These are phyloP conservation scores for Sycophila sp. DNA, from an alignment of 1,140 invertebrate species.

Conservation along the genomic window DNA sequence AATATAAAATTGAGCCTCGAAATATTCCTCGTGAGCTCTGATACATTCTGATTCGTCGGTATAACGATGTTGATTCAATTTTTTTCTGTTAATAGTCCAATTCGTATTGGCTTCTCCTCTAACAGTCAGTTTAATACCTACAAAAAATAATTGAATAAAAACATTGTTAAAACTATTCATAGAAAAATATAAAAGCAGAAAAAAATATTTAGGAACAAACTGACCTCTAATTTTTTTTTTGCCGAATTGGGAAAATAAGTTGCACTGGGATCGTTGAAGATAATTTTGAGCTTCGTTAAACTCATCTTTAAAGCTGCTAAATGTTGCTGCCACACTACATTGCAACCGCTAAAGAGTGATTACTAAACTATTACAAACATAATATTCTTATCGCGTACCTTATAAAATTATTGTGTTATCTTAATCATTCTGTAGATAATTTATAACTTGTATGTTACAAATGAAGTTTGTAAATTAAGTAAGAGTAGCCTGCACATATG, in stretches of 20 bases:
- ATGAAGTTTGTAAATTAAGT: too few relatives aligned
- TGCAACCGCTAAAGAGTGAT: neutral
- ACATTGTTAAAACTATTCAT: too few relatives aligned
- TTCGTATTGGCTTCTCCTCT: slow-evolving; percentile 77
- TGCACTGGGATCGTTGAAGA: slow-evolving; percentile 62
- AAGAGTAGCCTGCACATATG: too few relatives aligned
- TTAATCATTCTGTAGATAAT: too few relatives aligned
- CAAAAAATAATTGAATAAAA: too few relatives aligned
- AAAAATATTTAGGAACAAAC: slow-evolving; percentile 27
- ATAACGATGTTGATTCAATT: slow-evolving; percentile 68
- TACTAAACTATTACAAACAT: too few relatives aligned
- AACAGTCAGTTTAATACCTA: slow-evolving; percentile 75
- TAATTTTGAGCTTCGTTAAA: slow-evolving; percentile 60
- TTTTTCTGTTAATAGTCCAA: slow-evolving; percentile 73
- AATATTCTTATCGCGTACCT: too few relatives aligned
- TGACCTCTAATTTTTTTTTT: slow-evolving; percentile 65
- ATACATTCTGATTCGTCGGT: slow-evolving; percentile 69
- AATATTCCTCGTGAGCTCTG: slow-evolving; percentile 77
- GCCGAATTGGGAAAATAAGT: slow-evolving; percentile 65
- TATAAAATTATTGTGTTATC: too few relatives aligned
- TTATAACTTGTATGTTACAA: too few relatives aligned
- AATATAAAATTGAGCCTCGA: slow-evolving; percentile 73
- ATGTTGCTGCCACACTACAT: neutral
- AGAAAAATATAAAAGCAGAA: neutral
- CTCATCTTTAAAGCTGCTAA: slow-evolving; percentile 54